A percentile compares a stretch with the other conserved stretches of the same genome.
Evolutionary conservation across 2,113 vertebrate species (phyloP).

Genomic region (Hemichromis elongatus): DNA sequence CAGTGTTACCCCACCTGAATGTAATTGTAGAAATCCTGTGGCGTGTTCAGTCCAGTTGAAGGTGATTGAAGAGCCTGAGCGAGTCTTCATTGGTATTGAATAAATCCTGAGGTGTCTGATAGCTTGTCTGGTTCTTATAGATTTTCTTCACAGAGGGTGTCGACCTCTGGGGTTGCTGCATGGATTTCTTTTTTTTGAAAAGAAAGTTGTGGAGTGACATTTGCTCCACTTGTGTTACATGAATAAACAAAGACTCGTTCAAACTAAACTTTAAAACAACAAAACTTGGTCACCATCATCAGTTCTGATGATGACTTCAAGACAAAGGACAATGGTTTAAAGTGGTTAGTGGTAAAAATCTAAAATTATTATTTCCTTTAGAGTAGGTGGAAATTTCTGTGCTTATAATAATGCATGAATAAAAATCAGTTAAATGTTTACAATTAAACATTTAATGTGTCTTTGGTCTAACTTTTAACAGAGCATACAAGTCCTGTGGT

Average conservation of each 20-base stretch:
- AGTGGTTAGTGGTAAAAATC: background rate
- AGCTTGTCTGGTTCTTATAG: slow-evolving; percentile 8
- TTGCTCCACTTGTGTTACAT: background rate
- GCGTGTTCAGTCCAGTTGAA: background rate
- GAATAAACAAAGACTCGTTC: background rate
- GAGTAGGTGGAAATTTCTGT: background rate
- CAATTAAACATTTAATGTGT: background rate
- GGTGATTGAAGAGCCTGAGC: background rate
- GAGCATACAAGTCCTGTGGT: slow-evolving; percentile 90
- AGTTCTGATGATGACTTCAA: background rate
- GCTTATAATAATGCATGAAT: background rate
- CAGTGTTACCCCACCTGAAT: background rate
- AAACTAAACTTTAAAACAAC: background rate
- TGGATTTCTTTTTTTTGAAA: background rate
- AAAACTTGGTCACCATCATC: background rate
- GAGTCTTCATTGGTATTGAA: background rate
- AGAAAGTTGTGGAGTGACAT: background rate
- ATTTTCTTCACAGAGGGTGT: background rate
- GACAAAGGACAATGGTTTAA: background rate
- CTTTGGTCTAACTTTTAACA: slow-evolving; percentile 37
- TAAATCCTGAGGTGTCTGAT: slow-evolving; percentile 10
- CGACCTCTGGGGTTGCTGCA: background rate
- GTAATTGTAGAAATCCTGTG: background rate
- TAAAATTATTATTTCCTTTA: background rate
- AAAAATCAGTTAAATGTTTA: background rate